Evolutionary conservation across 2,888 invertebrate genomes (phyloP).

Genomic region (Rotaria magnacalcarata): DNA sequence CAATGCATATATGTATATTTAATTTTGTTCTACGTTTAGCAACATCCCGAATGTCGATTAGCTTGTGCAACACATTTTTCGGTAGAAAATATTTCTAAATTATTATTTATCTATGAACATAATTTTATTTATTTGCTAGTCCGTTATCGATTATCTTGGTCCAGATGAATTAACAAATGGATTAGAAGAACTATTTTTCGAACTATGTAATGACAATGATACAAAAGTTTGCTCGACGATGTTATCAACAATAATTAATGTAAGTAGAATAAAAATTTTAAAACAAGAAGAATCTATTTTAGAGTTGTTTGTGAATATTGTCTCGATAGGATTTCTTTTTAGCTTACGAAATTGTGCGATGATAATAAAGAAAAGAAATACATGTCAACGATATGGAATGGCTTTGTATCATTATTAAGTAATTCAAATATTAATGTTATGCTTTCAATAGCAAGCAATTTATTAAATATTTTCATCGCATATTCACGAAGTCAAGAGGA

Average conservation of each 20-base stretch:
- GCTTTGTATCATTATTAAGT: not conserved
- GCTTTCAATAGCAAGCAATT: not conserved
- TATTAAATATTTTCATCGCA: not conserved
- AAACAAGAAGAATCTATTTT: not conserved
- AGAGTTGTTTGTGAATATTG: not conserved
- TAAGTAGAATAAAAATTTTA: not conserved
- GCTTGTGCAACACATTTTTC: slow-evolving; percentile 10
- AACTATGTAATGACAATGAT: not conserved
- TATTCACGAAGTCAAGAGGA: not conserved
- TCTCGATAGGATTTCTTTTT: not conserved
- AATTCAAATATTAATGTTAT: not conserved
- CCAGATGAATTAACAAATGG: not conserved
- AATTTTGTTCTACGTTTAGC: not conserved
- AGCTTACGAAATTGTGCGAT: not conserved
- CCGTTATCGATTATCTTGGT: not conserved
- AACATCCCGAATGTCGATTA: not conserved
- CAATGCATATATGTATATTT: not conserved
- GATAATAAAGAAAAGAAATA: not conserved
- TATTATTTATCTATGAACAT: too few relatives aligned
- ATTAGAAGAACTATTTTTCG: not conserved
- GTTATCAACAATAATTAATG: not conserved
- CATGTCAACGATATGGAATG: not conserved
- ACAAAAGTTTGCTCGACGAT: not conserved
- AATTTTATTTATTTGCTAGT: not conserved
- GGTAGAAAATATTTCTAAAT: not conserved